phyloP scores from a whole-genome alignment of 2,888 invertebrate genomes.

The Hydriomena furcata region DNA sequence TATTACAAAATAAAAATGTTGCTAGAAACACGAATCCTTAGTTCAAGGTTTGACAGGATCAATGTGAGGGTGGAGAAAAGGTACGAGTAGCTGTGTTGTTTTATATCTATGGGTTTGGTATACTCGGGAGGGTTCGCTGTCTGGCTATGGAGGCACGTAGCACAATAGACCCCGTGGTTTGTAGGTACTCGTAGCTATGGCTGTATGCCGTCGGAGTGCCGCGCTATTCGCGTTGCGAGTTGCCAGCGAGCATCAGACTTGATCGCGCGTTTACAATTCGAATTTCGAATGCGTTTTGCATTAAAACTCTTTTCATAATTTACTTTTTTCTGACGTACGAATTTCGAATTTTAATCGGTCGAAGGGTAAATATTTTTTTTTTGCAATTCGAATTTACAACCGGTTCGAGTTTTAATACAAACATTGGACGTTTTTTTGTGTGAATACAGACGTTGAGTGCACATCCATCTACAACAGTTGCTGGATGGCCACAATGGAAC shows the following conservation, averaged over 20 bases:
- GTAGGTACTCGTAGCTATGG: slow-evolving; percentile 65
- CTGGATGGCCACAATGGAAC: slow-evolving; percentile 68
- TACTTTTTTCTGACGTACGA: slow-evolving; percentile 13
- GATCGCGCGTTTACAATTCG: slow-evolving; percentile 73
- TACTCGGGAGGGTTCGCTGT: slow-evolving; percentile 70
- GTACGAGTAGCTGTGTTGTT: not conserved
- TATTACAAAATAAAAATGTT: slow-evolving; percentile 12
- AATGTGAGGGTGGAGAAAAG: slow-evolving; percentile 42
- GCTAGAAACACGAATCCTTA: slow-evolving; percentile 11
- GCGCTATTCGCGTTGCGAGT: slow-evolving; percentile 64
- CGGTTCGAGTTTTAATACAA: slow-evolving; percentile 30
- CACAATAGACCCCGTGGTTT: slow-evolving; percentile 71
- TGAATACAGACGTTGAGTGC: slow-evolving; percentile 44
- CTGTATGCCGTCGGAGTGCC: slow-evolving; percentile 49
- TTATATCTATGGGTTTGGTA: slow-evolving; percentile 54
- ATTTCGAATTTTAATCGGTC: slow-evolving; percentile 29
- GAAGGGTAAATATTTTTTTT: slow-evolving; percentile 18
- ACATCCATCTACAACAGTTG: slow-evolving; percentile 50
- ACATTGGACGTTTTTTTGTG: slow-evolving; percentile 14
- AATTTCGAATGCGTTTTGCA: slow-evolving; percentile 49
- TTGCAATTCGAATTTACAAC: too few relatives aligned
- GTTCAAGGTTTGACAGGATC: slow-evolving; percentile 25
- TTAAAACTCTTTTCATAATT: slow-evolving; percentile 8
- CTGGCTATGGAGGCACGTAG: slow-evolving; percentile 59
- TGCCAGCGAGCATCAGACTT: slow-evolving; percentile 71